Evolutionary conservation across 2,888 invertebrate species (phyloP), one percentile per base, ranked within the genome.

Genomic region (Argyra leucocephala): DNA sequence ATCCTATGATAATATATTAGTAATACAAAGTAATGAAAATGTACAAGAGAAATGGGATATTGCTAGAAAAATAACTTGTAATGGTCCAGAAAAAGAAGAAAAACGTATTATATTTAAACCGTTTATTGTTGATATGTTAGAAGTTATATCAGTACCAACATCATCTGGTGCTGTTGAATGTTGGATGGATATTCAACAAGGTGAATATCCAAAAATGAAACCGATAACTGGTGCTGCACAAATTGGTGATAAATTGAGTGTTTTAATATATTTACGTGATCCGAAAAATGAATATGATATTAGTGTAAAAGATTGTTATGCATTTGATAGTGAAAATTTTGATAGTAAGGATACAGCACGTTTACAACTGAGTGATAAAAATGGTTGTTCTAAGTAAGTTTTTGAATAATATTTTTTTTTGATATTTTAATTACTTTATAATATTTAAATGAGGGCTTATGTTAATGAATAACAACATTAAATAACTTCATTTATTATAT

Each of bases 101-200:
- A 81, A 76, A 70, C 78, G 76, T 0, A 74, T 76, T 3, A 74
- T 76, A 57, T 77, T 78, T 63, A 75, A 76, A 71, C 88, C 88
- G 0, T 86, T 88, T 71, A 84, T 86, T 75, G 88, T 85, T 0
- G 87, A 87, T 69, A 87, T 87, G 86, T 76, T 88, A 24, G 87
- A 87, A 71, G 85, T 87, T 0, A 83, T 88, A 2, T 84, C 86
- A 0, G 86, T 88, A 0, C 84, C 86, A 23, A 85, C 86, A 0
- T 82, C 84, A 0, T 84, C 82, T 18, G 86, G 87, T 4, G 84
- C 85, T 1, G 83, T 89, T 0, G 86, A 88, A 71, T 88, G 88
- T 77, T 89, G 88, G 88, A 89, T 89, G 88, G 88, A 89, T 70
- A 87, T 89, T 67, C 87, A 87, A 71, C 82, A 82, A 70, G 89